Percentiles rank a stretch among this genome's conserved stretches.
Evolutionary conservation across 2,888 invertebrate genomes (phyloP).

Genomic region (Blomia tropicalis): DNA sequence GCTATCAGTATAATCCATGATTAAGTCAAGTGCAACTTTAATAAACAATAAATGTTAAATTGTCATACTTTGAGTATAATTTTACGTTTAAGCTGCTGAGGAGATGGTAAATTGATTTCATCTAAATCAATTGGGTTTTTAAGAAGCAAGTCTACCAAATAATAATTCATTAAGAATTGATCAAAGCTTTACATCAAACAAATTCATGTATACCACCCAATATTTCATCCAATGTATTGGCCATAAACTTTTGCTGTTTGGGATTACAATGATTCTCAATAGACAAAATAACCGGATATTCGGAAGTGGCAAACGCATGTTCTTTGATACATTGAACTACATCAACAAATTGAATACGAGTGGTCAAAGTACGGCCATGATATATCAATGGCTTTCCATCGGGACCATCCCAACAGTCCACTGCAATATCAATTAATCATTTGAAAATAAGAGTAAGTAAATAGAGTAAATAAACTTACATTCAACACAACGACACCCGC

Average conservation of each 20-base stretch:
- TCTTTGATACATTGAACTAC: slow-evolving; percentile 84
- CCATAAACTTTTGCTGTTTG: slow-evolving; percentile 78
- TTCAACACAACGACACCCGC: slow-evolving; percentile 92
- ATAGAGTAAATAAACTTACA: slow-evolving; percentile 33
- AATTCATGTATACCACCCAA: slow-evolving; percentile 47
- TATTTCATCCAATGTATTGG: slow-evolving; percentile 57
- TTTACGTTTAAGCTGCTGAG: slow-evolving; percentile 51
- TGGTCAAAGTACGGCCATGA: slow-evolving; percentile 92
- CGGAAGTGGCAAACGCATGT: slow-evolving; percentile 80
- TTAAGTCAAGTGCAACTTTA: not conserved
- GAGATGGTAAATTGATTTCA: slow-evolving; percentile 64
- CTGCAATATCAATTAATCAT: slow-evolving; percentile 30
- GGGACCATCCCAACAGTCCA: slow-evolving; percentile 96
- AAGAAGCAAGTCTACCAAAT: slow-evolving; percentile 51
- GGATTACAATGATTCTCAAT: slow-evolving; percentile 83
- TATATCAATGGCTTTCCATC: slow-evolving; percentile 86
- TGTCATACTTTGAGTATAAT: slow-evolving; percentile 36
- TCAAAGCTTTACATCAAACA: not conserved
- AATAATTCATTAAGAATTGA: slow-evolving; percentile 7
- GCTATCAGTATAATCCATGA: slow-evolving; percentile 39
- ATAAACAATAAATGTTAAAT: slow-evolving; percentile 9
- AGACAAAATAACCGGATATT: slow-evolving; percentile 75
- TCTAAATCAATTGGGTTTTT: slow-evolving; percentile 59
- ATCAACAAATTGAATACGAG: slow-evolving; percentile 83
- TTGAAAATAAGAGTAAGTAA: not conserved